phyloP scores from a whole-genome alignment of 2,888 invertebrate species.

The Baronia brevicornis region DNA sequence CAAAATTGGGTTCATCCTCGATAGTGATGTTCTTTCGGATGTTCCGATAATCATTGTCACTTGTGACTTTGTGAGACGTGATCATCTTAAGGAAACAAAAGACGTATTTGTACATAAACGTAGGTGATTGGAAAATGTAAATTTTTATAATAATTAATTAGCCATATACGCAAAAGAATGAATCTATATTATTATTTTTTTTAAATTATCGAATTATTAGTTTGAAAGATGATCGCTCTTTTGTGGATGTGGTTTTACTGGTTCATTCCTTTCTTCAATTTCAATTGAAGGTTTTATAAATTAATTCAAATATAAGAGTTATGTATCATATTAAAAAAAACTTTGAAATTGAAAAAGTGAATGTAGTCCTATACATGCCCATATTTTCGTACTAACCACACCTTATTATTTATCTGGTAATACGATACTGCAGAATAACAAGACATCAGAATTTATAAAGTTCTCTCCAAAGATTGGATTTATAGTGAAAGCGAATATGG shows the following conservation, averaged over 20 bases:
- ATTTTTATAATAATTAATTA: constrained; percentile 31
- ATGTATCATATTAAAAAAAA: constrained; percentile 7
- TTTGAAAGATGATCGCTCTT: constrained; percentile 10
- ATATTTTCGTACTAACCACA: constrained; percentile 51
- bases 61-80: constrained; percentile 46
- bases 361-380: constrained; percentile 22
- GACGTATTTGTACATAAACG: constrained; percentile 49
- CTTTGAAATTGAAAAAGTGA: constrained; percentile 49
- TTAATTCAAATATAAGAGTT: constrained; percentile 16
- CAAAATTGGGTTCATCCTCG: constrained; percentile 59
- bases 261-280: constrained; percentile 27
- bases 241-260: constrained; percentile 24
- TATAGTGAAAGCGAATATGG: constrained; percentile 41
- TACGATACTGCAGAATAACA: constrained; percentile 56
- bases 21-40: constrained; percentile 39
- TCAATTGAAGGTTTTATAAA: constrained; percentile 4
- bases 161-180: constrained; percentile 37
- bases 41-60: constrained; percentile 30
- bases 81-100: constrained; percentile 28
- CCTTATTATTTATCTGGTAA: constrained; percentile 58
- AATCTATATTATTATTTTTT: constrained; percentile 3
- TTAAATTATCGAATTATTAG: constrained; percentile 1
- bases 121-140: constrained; percentile 59
- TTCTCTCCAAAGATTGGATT: constrained; percentile 67
- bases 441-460: constrained; percentile 45